Conservation (phyloP, 2,797 vertebrate genomes). For the Sebastes reedi region DNA sequence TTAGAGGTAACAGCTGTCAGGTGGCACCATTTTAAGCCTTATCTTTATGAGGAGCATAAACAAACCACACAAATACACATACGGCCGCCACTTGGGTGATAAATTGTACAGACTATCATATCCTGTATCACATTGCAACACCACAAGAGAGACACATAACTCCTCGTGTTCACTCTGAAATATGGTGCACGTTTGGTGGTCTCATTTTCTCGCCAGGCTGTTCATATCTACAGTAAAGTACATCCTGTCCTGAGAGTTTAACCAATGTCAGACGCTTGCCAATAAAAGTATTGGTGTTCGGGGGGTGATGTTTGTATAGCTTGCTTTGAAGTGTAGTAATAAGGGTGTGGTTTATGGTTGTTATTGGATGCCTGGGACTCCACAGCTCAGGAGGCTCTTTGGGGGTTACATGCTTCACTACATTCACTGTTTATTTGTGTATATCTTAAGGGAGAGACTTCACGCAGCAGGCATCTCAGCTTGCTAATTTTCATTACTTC, state of each 20-base stretch:
- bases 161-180: conserved; percentile 7
- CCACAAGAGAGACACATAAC: conserved; percentile 6
- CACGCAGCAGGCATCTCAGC: conserved; percentile 12
- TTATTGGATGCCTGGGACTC: conserved; percentile 41
- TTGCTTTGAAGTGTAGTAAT: conserved; percentile 40
- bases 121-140: conserved; percentile 5
- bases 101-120: not conserved
- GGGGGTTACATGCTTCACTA: conserved; percentile 18
- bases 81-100: not conserved
- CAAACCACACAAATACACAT: conserved; percentile 3
- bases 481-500: conserved; percentile 37
- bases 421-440: conserved; percentile 44
- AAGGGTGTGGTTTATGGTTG: conserved; percentile 38
- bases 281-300: conserved; percentile 10
- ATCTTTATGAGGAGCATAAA: conserved; percentile 33
- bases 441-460: conserved; percentile 32
- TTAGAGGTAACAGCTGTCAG: conserved; percentile 28
- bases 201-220: conserved; percentile 19
- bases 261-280: conserved; percentile 19
- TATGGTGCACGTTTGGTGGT: conserved; percentile 7
- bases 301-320: conserved; percentile 29
- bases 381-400: conserved; percentile 23
- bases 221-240: conserved; percentile 7
- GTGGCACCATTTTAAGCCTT: conserved; percentile 10
- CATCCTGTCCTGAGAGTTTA: not conserved